Conservation (phyloP, 2,113 vertebrate genomes). For the Apodemus sylvaticus region DNA sequence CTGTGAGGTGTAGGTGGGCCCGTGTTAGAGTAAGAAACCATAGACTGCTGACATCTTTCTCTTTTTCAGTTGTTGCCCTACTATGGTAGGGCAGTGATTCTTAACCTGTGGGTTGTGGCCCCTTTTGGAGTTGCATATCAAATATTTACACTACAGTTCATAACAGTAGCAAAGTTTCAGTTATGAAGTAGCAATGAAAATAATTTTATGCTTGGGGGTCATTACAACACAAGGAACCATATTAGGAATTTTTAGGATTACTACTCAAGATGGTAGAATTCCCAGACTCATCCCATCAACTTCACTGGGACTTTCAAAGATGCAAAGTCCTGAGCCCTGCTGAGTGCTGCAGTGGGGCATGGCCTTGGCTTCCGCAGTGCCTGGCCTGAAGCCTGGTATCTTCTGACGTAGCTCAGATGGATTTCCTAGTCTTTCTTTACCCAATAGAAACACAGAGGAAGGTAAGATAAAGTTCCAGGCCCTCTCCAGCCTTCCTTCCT, state of each 20-base stretch:
- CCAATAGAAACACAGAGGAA: neutral
- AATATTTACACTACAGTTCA: neutral
- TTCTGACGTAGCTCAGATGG: neutral
- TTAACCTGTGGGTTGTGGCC: neutral
- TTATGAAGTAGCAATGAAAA: neutral
- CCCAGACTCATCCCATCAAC: neutral
- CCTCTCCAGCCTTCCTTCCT: neutral
- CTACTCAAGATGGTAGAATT: no score
- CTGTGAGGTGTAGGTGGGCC: neutral
- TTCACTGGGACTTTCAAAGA: neutral
- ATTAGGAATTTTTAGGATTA: neutral
- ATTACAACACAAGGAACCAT: neutral
- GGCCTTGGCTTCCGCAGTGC: neutral
- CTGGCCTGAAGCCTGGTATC: neutral
- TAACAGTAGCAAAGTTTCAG: neutral
- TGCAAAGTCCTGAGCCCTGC: neutral
- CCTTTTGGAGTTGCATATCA: neutral
- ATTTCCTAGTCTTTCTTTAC: constrained; percentile 8
- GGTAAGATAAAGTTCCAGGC: neutral
- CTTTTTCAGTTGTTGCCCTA: neutral
- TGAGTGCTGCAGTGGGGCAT: fast-evolving
- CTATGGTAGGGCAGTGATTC: neutral
- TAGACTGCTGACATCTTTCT: fast-evolving
- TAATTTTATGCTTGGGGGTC: neutral
- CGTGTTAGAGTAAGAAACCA: neutral